Evolutionary conservation across 1,140 invertebrate genomes (phyloP), one percentile per base, ranked within the genome.

Genomic region (Drosophila sturtevanti): DNA sequence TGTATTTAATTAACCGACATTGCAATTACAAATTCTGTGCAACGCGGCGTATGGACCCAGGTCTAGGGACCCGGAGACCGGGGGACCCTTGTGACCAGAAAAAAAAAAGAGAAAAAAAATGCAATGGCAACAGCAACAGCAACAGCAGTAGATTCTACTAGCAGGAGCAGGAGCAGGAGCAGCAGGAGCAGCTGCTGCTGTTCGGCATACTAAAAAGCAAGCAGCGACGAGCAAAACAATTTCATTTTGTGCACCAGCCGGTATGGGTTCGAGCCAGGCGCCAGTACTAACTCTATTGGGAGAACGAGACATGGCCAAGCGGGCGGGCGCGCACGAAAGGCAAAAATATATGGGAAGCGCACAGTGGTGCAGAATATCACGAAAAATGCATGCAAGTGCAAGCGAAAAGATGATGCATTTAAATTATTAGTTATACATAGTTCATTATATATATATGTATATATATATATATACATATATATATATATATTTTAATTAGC

Each of bases 1-100:
- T 87, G 87, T 90, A 90, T 90, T 90, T 90, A 90, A 90, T 90
- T 90, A 90, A 90, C 86, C 86, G 86, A 86, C 86, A 90, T 90
- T 86, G 86, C 86, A 90, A 90, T 90, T 90, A 90, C 86, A 90
- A 90, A 90, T 90, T 90, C 86, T 87, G 86, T 90, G 79, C 81
- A 87, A 71, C 81, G 79, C 79, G 71, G 76, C 76, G 67, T 44
- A 63, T 61, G 56, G 22, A 48, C 58, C 31, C 58, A 35, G 58
- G 21, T 18, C 44, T 22, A n/a, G 37, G 11, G 51, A 34, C 11
- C 35, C 22, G 44, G 51, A 63, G 38, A 55, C 22, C 44, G 35
- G 37, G 61, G 62, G n/a, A 14, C 34, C 61, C 27, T 52, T 31
- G 22, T 59, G 58, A 27, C 66, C 66, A 59, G 63, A 22, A 62